phyloP scores from a whole-genome alignment of 2,797 vertebrate species.

The Atherinosoma microstoma region DNA sequence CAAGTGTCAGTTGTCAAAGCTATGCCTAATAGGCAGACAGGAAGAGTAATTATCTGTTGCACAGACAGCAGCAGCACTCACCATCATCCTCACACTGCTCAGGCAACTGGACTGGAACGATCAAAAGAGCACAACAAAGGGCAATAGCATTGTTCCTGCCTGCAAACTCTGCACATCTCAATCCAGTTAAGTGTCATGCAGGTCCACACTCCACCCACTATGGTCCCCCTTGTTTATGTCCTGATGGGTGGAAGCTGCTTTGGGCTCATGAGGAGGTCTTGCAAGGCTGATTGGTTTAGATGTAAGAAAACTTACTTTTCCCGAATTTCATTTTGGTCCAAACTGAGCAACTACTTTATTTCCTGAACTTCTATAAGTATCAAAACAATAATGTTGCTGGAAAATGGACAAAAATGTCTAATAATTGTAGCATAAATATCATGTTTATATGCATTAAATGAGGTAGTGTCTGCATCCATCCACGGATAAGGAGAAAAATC shows the following conservation, averaged over 20 bases:
- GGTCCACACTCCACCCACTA: not conserved
- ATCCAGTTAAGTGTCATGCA: not conserved
- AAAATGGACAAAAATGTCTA: not conserved
- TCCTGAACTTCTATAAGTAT: not conserved
- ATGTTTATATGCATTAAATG: not conserved
- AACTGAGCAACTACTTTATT: not conserved
- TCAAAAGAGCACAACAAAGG: not conserved
- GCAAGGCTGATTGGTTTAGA: not conserved
- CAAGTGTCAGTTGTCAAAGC: constrained; percentile 50
- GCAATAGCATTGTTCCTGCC: not conserved
- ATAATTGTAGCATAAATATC: not conserved
- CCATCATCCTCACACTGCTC: constrained; percentile 10
- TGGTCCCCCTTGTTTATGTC: not conserved
- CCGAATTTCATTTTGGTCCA: not conserved
- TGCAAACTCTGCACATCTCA: not conserved
- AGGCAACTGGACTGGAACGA: too few species aligned
- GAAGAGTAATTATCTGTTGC: constrained; percentile 49
- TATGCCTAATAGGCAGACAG: constrained; percentile 37
- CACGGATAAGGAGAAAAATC: not conserved
- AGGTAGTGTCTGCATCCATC: not conserved
- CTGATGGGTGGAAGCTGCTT: not conserved
- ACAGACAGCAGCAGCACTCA: constrained; percentile 27
- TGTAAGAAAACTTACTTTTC: not conserved
- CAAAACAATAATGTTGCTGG: not conserved
- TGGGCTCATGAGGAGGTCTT: not conserved